These are phyloP conservation scores for Diglossa cyanea DNA, from an alignment of 2,797 vertebrate species.

Conservation along the genomic window DNA sequence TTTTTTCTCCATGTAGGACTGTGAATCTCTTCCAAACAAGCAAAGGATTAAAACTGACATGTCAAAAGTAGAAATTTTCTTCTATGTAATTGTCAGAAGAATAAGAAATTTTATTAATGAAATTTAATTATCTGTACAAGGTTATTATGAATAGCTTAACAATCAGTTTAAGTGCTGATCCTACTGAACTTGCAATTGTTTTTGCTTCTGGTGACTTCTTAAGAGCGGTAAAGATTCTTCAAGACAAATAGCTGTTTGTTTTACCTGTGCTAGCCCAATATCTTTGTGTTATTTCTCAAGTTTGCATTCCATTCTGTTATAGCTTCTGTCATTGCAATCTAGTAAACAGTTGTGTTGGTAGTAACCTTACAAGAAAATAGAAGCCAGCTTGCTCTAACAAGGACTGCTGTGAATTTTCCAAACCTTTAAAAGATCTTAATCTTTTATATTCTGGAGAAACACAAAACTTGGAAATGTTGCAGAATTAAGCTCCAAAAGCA, in stretches of 20 bases:
- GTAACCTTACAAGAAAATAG: background rate
- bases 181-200: background rate
- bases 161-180: background rate
- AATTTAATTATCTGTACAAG: background rate
- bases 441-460: background rate
- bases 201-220: background rate
- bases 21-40: background rate
- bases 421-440: background rate
- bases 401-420: background rate
- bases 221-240: background rate
- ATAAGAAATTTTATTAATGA: background rate
- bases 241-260: background rate
- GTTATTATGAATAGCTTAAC: background rate
- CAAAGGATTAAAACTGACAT: background rate
- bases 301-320: background rate
- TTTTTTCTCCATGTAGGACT: background rate
- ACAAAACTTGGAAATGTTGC: background rate
- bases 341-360: background rate
- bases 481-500: background rate
- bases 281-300: background rate
- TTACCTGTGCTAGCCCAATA: background rate
- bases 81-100: background rate
- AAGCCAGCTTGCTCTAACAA: background rate
- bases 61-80: background rate
- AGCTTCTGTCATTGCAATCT: background rate